Conservation (phyloP, 2,113 vertebrate species). For the Arvicanthis niloticus region DNA sequence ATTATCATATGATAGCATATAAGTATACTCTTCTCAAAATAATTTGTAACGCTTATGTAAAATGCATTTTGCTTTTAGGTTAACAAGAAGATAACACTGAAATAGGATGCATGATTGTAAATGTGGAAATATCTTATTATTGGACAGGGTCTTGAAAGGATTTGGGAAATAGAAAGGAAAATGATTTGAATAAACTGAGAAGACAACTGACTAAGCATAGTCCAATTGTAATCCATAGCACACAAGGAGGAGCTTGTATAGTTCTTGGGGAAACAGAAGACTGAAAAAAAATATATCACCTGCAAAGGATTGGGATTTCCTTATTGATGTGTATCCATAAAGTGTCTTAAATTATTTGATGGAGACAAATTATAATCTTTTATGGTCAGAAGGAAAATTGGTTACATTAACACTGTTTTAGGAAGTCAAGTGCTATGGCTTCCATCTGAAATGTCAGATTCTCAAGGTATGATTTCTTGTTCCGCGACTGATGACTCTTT, state of each 20-base stretch:
- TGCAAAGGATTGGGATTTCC: rapidly evolving
- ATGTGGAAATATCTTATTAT: too few relatives aligned
- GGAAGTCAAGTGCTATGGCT: rapidly evolving
- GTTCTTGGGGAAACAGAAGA: neutral
- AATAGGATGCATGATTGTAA: too few relatives aligned
- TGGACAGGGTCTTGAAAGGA: neutral
- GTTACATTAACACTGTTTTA: neutral
- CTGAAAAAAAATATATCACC: too few relatives aligned
- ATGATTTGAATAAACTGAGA: neutral
- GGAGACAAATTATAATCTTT: neutral
- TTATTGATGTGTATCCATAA: neutral
- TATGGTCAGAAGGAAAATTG: neutral
- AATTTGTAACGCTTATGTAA: neutral
- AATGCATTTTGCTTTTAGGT: neutral
- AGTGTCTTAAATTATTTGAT: neutral
- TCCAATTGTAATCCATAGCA: neutral
- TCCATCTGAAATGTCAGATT: neutral
- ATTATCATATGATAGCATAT: neutral
- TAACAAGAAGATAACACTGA: neutral
- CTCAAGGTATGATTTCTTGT: neutral
- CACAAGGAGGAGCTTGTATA: rapidly evolving
- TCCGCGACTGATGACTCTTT: neutral
- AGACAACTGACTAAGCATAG: neutral
- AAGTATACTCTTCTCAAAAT: neutral
- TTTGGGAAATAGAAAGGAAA: neutral